These are phyloP conservation scores for Amazona ochrocephala DNA, from an alignment of 2,797 vertebrate species.

Conservation along the genomic window DNA sequence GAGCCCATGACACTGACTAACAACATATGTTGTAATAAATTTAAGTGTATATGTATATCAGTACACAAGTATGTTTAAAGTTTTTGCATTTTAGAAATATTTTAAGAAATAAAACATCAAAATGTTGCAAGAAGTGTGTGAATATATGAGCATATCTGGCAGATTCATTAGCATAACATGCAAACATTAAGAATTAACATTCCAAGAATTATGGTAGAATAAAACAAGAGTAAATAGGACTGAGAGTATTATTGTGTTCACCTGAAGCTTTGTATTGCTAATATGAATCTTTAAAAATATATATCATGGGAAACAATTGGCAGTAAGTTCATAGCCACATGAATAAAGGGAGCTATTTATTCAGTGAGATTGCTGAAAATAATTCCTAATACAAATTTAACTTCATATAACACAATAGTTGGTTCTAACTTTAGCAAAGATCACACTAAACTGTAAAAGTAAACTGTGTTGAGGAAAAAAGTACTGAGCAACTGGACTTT, in stretches of 20 bases:
- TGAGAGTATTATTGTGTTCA: neutral
- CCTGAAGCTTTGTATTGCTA: neutral
- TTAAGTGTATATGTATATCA: neutral
- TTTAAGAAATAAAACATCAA: slow-evolving; percentile 34
- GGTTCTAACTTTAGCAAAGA: neutral
- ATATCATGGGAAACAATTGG: neutral
- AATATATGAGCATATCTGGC: neutral
- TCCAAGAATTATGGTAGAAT: neutral
- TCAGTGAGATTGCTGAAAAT: neutral
- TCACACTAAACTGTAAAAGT: neutral
- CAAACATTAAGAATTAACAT: neutral
- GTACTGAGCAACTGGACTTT: neutral
- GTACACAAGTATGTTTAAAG: neutral
- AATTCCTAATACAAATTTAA: neutral
- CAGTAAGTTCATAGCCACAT: neutral
- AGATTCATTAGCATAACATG: slow-evolving; percentile 28
- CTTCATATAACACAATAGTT: neutral
- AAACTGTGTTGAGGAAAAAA: neutral
- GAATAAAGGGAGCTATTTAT: neutral
- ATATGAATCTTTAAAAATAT: slow-evolving; percentile 3
- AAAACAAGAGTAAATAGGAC: slow-evolving; percentile 19
- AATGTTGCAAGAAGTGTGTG: neutral
- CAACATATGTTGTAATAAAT: slow-evolving; percentile 7
- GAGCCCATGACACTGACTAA: neutral
- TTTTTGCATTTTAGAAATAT: slow-evolving; percentile 8